Conservation (phyloP, 2,888 invertebrate genomes). For the Hydraecia micacea region DNA sequence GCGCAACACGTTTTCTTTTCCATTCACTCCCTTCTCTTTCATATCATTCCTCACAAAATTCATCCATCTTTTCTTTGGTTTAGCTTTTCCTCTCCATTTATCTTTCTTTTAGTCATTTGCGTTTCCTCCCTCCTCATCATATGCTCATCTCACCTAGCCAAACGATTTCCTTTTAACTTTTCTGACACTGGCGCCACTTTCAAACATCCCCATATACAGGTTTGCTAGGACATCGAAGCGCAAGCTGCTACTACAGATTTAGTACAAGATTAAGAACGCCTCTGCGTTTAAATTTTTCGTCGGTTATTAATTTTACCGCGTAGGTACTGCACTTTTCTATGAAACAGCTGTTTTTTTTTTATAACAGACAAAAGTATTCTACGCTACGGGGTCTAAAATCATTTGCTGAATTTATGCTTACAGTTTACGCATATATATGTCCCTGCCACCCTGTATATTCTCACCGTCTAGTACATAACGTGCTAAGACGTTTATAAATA, state of each 20-base stretch:
- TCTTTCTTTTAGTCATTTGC: neutral
- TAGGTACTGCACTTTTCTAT: too few relatives aligned
- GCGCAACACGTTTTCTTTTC: neutral
- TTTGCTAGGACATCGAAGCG: too few relatives aligned
- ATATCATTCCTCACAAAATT: neutral
- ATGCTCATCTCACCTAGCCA: too few relatives aligned
- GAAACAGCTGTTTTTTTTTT: neutral
- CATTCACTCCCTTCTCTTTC: neutral
- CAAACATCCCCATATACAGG: neutral
- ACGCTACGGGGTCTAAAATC: too few relatives aligned
- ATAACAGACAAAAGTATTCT: too few relatives aligned
- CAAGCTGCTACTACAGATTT: neutral
- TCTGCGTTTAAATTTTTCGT: neutral
- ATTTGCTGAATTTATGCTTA: neutral
- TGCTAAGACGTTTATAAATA: conserved; percentile 1
- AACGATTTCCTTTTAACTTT: too few relatives aligned
- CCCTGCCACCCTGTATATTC: neutral
- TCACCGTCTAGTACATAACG: neutral
- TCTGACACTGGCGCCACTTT: neutral
- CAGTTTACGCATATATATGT: neutral
- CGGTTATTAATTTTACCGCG: neutral
- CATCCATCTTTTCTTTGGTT: too few relatives aligned
- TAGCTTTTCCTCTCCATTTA: neutral
- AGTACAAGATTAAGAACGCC: neutral
- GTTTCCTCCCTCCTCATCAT: too few relatives aligned